phyloP scores from a whole-genome alignment of 2,888 invertebrate genomes.

The Cantharis lateralis region DNA sequence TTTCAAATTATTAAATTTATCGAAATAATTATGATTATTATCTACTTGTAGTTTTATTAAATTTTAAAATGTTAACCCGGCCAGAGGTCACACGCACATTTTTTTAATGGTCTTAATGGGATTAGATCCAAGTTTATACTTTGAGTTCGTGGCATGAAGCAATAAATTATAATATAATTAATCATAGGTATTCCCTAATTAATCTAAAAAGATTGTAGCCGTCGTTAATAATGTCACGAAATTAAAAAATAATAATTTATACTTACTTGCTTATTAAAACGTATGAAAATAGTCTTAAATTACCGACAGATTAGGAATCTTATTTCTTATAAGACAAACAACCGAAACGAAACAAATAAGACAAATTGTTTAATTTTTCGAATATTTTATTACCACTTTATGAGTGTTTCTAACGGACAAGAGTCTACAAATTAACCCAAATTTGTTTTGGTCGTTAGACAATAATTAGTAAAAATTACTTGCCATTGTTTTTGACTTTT shows the following conservation, averaged over 20 bases:
- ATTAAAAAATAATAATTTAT: not conserved
- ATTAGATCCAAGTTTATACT: not conserved
- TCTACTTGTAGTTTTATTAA: not conserved
- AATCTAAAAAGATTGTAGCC: not conserved
- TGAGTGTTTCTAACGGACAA: not conserved
- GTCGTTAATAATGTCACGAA: not conserved
- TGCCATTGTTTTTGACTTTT: not conserved
- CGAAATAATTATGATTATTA: not conserved
- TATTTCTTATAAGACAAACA: not conserved
- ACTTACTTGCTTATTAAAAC: not conserved
- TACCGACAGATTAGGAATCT: not conserved
- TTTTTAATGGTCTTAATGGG: not conserved
- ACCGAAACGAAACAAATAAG: constrained; percentile 16
- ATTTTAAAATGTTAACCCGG: not conserved
- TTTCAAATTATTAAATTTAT: not conserved
- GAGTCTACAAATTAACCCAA: constrained; percentile 1
- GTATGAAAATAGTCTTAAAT: not conserved
- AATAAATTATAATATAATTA: constrained; percentile 2
- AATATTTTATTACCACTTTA: constrained; percentile 4
- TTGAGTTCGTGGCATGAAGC: constrained; percentile 1
- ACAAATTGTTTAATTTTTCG: constrained; percentile 17
- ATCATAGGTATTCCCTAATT: not conserved
- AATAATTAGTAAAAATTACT: not conserved
- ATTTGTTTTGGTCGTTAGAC: constrained; percentile 1
- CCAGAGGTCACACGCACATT: not conserved